These are phyloP conservation scores for Palloptera scutellata DNA, from an alignment of 2,888 invertebrate genomes.

Conservation along the genomic window DNA sequence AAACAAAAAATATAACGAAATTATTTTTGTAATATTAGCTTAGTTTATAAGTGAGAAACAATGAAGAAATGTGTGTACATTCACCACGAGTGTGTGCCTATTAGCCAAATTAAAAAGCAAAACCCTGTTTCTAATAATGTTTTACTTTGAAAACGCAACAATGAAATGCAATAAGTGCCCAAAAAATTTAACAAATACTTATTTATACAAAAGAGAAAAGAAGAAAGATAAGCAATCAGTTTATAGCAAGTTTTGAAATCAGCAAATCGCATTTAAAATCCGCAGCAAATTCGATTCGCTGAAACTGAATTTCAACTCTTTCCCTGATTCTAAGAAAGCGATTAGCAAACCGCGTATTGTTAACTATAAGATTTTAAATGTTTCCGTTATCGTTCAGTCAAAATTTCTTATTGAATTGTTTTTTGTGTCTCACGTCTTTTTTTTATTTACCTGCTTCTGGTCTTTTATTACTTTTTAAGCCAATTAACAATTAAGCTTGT, in stretches of 20 bases:
- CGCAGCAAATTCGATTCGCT: too few species aligned
- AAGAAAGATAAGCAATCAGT: too few species aligned
- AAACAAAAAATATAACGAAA: slow-evolving; percentile 19
- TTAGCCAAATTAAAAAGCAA: slow-evolving; percentile 37
- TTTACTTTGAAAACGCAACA: slow-evolving; percentile 37
- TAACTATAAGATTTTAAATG: slow-evolving; percentile 16
- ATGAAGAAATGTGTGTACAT: slow-evolving; percentile 18
- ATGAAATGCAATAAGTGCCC: slow-evolving; percentile 42
- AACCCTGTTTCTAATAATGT: slow-evolving; percentile 19
- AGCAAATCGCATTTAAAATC: too few species aligned
- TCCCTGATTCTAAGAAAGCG: slow-evolving; percentile 6
- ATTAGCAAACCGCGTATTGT: slow-evolving; percentile 13
- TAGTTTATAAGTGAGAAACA: slow-evolving; percentile 35
- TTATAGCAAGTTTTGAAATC: too few species aligned
- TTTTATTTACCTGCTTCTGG: slow-evolving; percentile 14
- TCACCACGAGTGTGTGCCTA: slow-evolving; percentile 30
- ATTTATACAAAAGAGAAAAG: slow-evolving; percentile 24
- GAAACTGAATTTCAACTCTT: slow-evolving; percentile 3
- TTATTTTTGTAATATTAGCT: slow-evolving; percentile 22
- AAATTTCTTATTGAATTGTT: slow-evolving; percentile 8
- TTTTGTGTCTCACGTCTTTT: slow-evolving; percentile 14
- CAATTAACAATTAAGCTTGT: not conserved
- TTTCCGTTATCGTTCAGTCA: slow-evolving; percentile 10
- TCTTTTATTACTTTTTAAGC: not conserved
- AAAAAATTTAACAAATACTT: slow-evolving; percentile 32